Conservation (phyloP, 2,113 vertebrate species). For the Ptychochromis oligacanthus region DNA sequence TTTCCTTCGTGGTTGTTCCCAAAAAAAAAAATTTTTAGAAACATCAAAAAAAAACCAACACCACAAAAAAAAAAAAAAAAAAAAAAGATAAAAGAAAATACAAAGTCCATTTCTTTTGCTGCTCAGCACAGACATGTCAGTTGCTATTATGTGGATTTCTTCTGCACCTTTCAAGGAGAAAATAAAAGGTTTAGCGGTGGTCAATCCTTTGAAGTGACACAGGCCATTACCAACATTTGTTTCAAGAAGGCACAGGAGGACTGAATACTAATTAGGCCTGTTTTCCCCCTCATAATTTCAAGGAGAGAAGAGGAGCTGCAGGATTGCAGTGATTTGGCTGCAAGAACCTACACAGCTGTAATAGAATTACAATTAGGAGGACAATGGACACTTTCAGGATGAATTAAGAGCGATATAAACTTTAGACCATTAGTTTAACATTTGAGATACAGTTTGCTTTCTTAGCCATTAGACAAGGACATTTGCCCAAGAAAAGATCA, state of each 20-base stretch:
- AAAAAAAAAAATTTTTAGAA: too few species aligned
- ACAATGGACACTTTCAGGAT: not conserved
- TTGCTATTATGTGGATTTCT: conserved; percentile 61
- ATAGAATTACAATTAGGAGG: conserved; percentile 5
- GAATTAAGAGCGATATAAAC: not conserved
- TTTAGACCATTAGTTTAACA: not conserved
- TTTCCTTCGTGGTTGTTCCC: too few species aligned
- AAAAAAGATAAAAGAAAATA: conserved; percentile 53
- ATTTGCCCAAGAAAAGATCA: not conserved
- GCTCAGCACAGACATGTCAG: conserved; percentile 41
- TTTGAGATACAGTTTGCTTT: not conserved
- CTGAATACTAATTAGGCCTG: conserved; percentile 27
- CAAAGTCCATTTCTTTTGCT: conserved; percentile 44
- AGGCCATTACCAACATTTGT: conserved; percentile 26
- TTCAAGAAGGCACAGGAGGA: conserved; percentile 21
- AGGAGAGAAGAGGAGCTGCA: not conserved
- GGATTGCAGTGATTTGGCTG: not conserved
- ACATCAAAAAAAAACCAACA: too few species aligned
- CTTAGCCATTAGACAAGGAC: not conserved
- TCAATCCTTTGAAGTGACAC: conserved; percentile 52
- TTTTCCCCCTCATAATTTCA: conserved; percentile 5
- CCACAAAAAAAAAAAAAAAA: too few species aligned
- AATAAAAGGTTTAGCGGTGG: conserved; percentile 48
- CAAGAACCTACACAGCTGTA: not conserved
- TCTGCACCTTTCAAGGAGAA: conserved; percentile 30